Percentiles rank a stretch among this genome's conserved stretches.
Evolutionary conservation across 92 coral and sea anemone genomes (phyloP).

Genomic region (Meandrina meandrites): DNA sequence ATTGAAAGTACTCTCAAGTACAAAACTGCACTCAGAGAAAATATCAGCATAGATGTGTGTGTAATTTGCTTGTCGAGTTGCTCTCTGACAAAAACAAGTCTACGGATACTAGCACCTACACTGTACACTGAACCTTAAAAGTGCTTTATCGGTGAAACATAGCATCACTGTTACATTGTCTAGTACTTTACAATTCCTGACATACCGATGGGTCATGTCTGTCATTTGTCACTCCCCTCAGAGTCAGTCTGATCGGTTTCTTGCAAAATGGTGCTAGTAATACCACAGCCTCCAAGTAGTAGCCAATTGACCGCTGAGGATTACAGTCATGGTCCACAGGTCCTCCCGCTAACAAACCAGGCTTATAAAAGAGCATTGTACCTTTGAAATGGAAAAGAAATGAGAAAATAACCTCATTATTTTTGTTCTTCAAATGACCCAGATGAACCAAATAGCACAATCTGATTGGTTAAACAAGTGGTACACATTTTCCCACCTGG

Average conservation of each 20-base stretch:
- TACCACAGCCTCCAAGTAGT: slow-evolving; percentile 87
- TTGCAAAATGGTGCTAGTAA: slow-evolving; percentile 97
- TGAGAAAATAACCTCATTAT: background rate
- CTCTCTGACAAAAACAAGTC: too few species aligned
- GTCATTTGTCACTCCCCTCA: slow-evolving; percentile 95
- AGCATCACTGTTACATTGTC: too few species aligned
- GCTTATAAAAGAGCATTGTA: slow-evolving; percentile 90
- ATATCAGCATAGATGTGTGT: too few species aligned
- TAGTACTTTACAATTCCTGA: too few species aligned
- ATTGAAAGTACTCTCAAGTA: too few species aligned
- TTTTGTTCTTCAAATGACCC: background rate
- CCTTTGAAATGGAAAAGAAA: slow-evolving; percentile 50
- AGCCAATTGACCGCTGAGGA: slow-evolving; percentile 89
- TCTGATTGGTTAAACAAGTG: background rate
- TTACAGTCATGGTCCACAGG: slow-evolving; percentile 88
- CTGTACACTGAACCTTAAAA: too few species aligned
- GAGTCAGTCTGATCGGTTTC: slow-evolving; percentile 83
- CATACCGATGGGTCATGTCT: slow-evolving; percentile 90
- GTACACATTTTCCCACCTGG: too few species aligned
- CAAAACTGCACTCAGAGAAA: too few species aligned
- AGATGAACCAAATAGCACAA: too few species aligned
- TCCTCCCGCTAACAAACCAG: slow-evolving; percentile 95
- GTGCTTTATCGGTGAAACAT: too few species aligned
- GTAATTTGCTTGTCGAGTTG: too few species aligned
- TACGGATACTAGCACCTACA: too few species aligned